phyloP scores from a whole-genome alignment of 1,140 invertebrate genomes.

The Drosophila kanapiae region DNA sequence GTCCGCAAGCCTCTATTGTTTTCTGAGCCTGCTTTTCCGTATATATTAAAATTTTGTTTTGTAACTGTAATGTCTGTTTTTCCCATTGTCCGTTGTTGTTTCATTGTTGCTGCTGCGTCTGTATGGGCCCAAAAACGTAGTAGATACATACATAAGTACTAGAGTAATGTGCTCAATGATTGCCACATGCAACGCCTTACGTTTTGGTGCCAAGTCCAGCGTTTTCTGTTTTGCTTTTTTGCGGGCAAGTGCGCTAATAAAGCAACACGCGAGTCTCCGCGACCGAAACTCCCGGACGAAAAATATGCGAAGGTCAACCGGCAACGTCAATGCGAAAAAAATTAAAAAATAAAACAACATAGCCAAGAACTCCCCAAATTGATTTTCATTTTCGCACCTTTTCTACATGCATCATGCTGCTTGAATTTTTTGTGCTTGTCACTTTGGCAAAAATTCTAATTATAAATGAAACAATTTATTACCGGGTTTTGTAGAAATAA shows the following conservation, averaged over 20 bases:
- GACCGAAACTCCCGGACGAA: slow-evolving; percentile 50
- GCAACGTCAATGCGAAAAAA: slow-evolving; percentile 12
- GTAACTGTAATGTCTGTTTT: slow-evolving; percentile 77
- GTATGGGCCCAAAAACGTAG: slow-evolving; percentile 49
- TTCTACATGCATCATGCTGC: slow-evolving; percentile 8
- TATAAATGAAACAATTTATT: slow-evolving; percentile 80
- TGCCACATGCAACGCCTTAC: slow-evolving; percentile 75
- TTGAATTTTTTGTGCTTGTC: slow-evolving; percentile 52
- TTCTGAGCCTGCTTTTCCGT: slow-evolving; percentile 14
- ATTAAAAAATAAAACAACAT: slow-evolving; percentile 5
- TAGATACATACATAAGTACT: slow-evolving; percentile 27
- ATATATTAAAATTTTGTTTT: slow-evolving; percentile 73
- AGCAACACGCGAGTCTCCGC: slow-evolving; percentile 48
- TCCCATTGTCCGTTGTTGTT: slow-evolving; percentile 43
- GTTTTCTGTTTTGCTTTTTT: slow-evolving; percentile 56
- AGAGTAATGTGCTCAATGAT: slow-evolving; percentile 73
- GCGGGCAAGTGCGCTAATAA: slow-evolving; percentile 65
- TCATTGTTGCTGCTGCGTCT: slow-evolving; percentile 43
- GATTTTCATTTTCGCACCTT: slow-evolving; percentile 37
- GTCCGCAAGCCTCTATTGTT: too few relatives aligned
- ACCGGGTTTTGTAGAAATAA: slow-evolving; percentile 78
- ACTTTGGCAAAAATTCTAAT: slow-evolving; percentile 73
- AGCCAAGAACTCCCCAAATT: slow-evolving; percentile 29
- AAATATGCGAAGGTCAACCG: slow-evolving; percentile 78
- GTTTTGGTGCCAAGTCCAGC: slow-evolving; percentile 82